Conservation (phyloP, 1,140 invertebrate species). For the Dendroctonus ponderosae region DNA sequence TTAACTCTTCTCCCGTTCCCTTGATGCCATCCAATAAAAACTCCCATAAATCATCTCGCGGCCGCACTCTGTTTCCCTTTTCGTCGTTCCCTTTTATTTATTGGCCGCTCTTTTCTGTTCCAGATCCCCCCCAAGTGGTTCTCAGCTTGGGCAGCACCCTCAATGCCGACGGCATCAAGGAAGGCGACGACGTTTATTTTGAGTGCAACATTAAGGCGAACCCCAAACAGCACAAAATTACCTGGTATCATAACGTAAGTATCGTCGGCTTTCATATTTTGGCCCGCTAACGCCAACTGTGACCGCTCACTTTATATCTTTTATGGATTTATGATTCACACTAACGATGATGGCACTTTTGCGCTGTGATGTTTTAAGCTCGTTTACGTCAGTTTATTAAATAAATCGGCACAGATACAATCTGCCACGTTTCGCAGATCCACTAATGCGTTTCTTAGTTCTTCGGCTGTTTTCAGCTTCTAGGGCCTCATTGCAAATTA, state of each 20-base stretch:
- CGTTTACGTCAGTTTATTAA: background rate
- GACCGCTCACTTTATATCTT: slow-evolving; percentile 19
- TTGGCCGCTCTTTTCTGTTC: slow-evolving; percentile 42
- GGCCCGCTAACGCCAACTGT: slow-evolving; percentile 7
- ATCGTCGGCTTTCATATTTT: slow-evolving; percentile 18
- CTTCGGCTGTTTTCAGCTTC: no score
- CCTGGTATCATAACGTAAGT: slow-evolving; percentile 86
- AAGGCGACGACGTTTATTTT: slow-evolving; percentile 91
- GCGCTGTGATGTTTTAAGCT: slow-evolving; percentile 1
- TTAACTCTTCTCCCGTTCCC: slow-evolving; percentile 19
- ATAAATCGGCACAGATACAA: no score
- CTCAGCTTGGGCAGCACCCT: slow-evolving; percentile 80
- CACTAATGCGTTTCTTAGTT: no score
- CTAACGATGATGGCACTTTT: slow-evolving; percentile 9
- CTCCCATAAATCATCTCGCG: slow-evolving; percentile 25
- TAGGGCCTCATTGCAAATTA: no score
- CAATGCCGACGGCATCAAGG: slow-evolving; percentile 83
- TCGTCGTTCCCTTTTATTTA: slow-evolving; percentile 24
- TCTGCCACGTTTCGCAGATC: no score
- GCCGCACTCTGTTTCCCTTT: slow-evolving; percentile 4
- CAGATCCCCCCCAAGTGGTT: slow-evolving; percentile 83
- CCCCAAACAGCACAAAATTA: slow-evolving; percentile 77
- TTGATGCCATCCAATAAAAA: slow-evolving; percentile 18
- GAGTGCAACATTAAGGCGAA: slow-evolving; percentile 85
- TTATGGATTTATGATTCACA: slow-evolving; percentile 16